These are phyloP conservation scores for Shinisaurus crocodilurus DNA, from an alignment of 2,113 vertebrate genomes.

Conservation along the genomic window DNA sequence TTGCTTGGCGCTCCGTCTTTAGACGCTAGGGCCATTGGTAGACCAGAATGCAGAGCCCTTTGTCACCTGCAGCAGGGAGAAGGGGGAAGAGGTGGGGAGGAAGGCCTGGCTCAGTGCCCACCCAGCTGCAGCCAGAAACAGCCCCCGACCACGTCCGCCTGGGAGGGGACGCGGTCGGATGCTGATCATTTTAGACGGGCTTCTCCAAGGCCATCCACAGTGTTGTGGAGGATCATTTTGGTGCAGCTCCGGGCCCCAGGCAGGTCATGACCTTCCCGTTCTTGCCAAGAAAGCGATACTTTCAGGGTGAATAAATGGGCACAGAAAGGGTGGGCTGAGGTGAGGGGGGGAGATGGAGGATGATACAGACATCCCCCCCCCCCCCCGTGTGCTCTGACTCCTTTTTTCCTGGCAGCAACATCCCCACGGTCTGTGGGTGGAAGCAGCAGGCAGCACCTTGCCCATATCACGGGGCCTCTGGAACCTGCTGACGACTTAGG, in stretches of 20 bases:
- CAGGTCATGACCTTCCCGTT: background rate
- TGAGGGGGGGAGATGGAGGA: background rate
- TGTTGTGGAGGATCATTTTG: background rate
- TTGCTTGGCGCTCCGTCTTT: background rate
- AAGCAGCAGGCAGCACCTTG: background rate
- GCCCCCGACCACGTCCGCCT: background rate
- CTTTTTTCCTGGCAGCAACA: background rate
- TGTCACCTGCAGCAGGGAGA: background rate
- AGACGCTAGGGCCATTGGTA: no score
- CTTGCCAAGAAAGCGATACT: constrained; percentile 3
- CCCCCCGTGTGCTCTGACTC: background rate
- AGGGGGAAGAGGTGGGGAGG: background rate
- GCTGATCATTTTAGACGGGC: background rate
- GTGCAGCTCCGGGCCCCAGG: background rate
- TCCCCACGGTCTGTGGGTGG: background rate
- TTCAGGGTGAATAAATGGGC: constrained; percentile 4
- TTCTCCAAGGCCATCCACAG: background rate
- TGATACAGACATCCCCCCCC: background rate
- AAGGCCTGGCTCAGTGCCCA: background rate
- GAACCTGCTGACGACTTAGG: background rate
- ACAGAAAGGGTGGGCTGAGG: background rate
- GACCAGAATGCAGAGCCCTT: background rate
- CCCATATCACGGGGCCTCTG: background rate
- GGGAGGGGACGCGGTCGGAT: background rate
- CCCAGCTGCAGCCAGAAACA: no score